Conservation (phyloP, 2,113 vertebrate species). For the Isurus oxyrinchus region DNA sequence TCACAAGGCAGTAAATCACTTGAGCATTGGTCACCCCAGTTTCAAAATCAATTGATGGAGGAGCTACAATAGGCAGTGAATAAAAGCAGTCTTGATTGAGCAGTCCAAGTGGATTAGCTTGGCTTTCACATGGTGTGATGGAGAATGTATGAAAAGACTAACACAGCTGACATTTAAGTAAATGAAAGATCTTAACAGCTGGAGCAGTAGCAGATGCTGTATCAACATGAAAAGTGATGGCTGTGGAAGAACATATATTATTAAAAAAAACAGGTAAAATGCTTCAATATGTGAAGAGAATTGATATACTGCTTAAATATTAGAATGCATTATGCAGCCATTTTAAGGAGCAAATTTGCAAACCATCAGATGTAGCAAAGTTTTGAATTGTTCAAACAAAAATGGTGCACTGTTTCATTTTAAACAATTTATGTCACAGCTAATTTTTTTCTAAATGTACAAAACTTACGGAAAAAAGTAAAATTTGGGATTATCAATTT, state of each 20-base stretch:
- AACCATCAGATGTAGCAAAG: neutral
- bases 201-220: conserved; percentile 34
- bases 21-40: neutral
- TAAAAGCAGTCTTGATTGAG: conserved; percentile 38
- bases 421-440: neutral
- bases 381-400: neutral
- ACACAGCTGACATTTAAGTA: conserved; percentile 37
- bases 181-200: conserved; percentile 38
- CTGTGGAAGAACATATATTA: conserved; percentile 35
- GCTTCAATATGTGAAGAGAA: neutral
- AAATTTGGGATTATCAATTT: neutral
- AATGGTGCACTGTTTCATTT: neutral
- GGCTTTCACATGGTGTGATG: conserved; percentile 39
- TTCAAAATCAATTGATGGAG: conserved; percentile 41
- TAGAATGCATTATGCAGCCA: neutral
- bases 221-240: conserved; percentile 28
- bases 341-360: neutral
- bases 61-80: conserved; percentile 25
- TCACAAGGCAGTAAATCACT: conserved; percentile 36
- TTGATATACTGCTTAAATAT: neutral
- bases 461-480: neutral
- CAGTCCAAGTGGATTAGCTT: conserved; percentile 38
- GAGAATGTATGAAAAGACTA: conserved; percentile 38
- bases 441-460: neutral
- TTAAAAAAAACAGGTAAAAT: neutral